phyloP scores from a whole-genome alignment of 2,797 vertebrate species.

The Eulemur coronatus region DNA sequence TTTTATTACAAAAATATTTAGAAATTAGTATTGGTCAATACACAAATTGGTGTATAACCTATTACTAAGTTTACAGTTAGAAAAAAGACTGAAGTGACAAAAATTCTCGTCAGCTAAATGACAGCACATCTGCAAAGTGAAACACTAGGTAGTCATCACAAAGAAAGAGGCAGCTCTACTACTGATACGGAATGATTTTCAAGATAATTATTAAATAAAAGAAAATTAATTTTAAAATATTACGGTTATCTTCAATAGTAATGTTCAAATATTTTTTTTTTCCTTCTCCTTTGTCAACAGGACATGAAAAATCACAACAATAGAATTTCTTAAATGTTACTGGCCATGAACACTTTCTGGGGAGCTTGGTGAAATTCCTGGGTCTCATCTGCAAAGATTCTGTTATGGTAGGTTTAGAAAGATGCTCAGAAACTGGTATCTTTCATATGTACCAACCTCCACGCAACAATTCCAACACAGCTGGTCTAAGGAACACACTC shows the following conservation, averaged over 20 bases:
- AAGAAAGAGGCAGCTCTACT: conserved; percentile 27
- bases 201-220: not conserved
- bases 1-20: conserved; percentile 27
- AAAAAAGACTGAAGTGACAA: not conserved
- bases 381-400: not conserved
- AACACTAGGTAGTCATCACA: not conserved
- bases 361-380: not conserved
- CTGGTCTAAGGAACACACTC: not conserved
- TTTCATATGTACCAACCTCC: not conserved
- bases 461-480: not conserved
- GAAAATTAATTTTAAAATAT: not conserved
- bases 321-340: not conserved
- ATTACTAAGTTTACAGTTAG: not conserved
- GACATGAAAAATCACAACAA: not conserved
- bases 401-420: not conserved
- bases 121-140: not conserved
- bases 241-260: not conserved
- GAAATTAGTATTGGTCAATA: not conserved
- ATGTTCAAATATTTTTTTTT: not conserved
- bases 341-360: not conserved
- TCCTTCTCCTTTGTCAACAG: not conserved
- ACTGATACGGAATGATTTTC: not conserved
- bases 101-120: not conserved
- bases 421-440: not conserved
- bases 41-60: not conserved